phyloP scores from a whole-genome alignment of 2,888 invertebrate genomes.

The Mimas tiliae region DNA sequence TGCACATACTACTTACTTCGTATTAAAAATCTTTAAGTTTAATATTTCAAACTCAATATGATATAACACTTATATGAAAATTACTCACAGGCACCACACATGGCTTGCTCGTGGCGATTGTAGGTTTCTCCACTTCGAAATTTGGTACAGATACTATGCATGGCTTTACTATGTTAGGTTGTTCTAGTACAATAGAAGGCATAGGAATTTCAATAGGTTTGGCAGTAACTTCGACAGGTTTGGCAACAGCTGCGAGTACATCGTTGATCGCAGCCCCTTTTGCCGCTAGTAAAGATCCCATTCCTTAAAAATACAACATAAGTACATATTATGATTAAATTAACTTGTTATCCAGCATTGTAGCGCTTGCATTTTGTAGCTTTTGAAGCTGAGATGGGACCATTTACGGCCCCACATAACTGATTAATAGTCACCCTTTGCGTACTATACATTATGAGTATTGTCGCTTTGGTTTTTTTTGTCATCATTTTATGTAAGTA shows the following conservation, averaged over 20 bases:
- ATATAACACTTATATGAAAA: background rate
- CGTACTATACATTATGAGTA: no score
- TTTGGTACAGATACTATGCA: background rate
- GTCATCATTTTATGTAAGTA: no score
- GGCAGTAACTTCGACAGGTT: conserved; percentile 4
- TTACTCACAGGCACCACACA: background rate
- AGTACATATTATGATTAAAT: background rate
- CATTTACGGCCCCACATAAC: no score
- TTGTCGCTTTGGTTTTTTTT: no score
- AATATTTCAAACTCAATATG: no score
- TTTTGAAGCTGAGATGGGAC: no score
- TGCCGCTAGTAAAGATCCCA: conserved; percentile 8
- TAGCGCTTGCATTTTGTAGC: no score
- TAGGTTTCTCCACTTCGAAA: background rate
- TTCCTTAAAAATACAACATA: conserved; percentile 13
- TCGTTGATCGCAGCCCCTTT: conserved; percentile 7
- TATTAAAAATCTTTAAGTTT: no score
- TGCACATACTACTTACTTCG: no score
- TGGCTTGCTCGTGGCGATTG: background rate
- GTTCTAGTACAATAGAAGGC: background rate
- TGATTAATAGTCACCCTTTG: no score
- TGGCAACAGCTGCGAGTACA: background rate
- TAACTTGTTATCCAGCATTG: background rate
- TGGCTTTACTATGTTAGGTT: background rate
- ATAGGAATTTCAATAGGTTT: background rate